phyloP scores from a whole-genome alignment of 2,797 vertebrate species.

The Sus cebifrons region DNA sequence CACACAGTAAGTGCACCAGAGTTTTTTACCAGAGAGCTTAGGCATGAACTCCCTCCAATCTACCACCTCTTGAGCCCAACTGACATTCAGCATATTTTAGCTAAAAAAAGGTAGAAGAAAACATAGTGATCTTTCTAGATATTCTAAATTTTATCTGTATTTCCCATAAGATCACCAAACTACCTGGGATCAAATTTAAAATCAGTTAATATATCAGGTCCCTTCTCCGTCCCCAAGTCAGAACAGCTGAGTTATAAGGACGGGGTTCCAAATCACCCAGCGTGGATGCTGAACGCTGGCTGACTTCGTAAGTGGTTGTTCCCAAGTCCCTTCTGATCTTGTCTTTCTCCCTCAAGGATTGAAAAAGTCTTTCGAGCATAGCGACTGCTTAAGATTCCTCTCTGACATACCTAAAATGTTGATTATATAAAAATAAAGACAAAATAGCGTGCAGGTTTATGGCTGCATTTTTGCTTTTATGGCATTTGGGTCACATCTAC shows the following conservation, averaged over 20 bases:
- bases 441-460: background rate
- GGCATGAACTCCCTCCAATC: background rate
- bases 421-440: slow-evolving; percentile 25
- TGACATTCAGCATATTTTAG: slow-evolving; percentile 56
- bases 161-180: slow-evolving; percentile 47
- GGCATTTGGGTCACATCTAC: background rate
- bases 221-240: background rate
- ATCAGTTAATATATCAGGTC: background rate
- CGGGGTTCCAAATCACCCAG: background rate
- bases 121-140: background rate
- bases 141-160: slow-evolving; percentile 65
- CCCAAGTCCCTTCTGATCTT: background rate
- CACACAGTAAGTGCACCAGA: background rate
- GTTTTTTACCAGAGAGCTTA: slow-evolving; percentile 29
- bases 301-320: accelerated
- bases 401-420: background rate
- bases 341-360: background rate
- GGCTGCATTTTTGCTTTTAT: slow-evolving; percentile 33
- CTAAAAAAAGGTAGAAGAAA: slow-evolving; percentile 56
- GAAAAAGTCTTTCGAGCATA: background rate
- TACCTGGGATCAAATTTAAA: slow-evolving; percentile 11
- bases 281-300: accelerated
- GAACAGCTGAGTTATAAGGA: background rate
- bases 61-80: background rate
- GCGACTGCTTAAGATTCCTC: background rate